Evolutionary conservation across 2,113 vertebrate genomes (phyloP), one percentile per base, ranked within the genome.

Genomic region (Hippolais icterina): DNA sequence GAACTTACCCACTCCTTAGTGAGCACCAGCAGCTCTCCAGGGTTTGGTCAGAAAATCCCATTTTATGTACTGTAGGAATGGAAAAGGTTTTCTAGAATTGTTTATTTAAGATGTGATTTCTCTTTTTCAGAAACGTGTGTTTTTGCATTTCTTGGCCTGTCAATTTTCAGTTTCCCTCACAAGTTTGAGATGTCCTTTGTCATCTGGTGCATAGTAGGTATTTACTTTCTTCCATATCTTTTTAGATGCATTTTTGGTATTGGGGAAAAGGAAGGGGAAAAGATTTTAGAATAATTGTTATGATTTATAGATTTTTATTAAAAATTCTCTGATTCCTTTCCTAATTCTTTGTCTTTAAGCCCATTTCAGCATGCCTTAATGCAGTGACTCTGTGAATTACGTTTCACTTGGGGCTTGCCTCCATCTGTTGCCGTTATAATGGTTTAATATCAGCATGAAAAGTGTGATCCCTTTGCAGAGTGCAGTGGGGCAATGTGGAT

Each of bases 171-270:
- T 97, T 99, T 99, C 91, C 99, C 99, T 93, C 99, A 99, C 98
- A 99, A 99, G 87, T 99, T 99, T 98, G 99, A 99, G 97, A 98
- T 99, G 93, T 99, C 99, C 81, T 99, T 99, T 96, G 99, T 99
- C 97, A 99, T 99, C 97, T 99, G 99, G 99, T 99, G 99, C 98
- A 99, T 99, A 94, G 99, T 99, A 98, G 98, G 99, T 99, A 98
- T 96, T 96, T 94, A 83, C n/a, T 95, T 96, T 35, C 76, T 69
- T 94, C 42, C 23, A 10, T 69, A 19, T 28, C 42, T 61, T 47
- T 88, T 79, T 85, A 49, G 18, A 41, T 81, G n/a, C 1, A 1
- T 12, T 87, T 90, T 78, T 78, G 31, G 10, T 92, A 10, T 29
- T 88, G 82, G 50, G 44, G 35, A n/a, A n/a, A n/a, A n/a, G n/a